Conservation (phyloP, 1,140 invertebrate species). For the Mesaphorura yosii region DNA sequence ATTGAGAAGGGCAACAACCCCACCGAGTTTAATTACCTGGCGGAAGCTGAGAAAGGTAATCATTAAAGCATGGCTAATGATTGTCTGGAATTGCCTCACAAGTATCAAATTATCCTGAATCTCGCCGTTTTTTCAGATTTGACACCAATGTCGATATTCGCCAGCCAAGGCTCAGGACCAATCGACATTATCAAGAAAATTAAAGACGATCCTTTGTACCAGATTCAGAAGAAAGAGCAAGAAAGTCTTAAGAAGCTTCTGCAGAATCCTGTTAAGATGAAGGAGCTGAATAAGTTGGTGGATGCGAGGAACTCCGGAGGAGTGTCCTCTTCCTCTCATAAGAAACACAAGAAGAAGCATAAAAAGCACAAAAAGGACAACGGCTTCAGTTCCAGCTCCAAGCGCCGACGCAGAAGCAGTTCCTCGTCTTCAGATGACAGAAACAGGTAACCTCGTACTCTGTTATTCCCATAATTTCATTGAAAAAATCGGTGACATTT, state of each 20-base stretch:
- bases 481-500: no score
- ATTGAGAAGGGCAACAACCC: conserved; percentile 43
- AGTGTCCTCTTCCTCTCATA: conserved; percentile 1
- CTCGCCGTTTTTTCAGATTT: conserved; percentile 26
- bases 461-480: no score
- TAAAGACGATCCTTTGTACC: conserved; percentile 31
- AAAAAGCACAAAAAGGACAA: conserved; percentile 3
- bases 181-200: conserved; percentile 31
- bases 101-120: conserved; percentile 1
- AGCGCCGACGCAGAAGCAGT: background rate
- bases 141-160: conserved; percentile 30
- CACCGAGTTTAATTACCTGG: conserved; percentile 18
- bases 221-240: conserved; percentile 32
- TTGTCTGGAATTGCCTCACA: background rate
- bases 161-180: conserved; percentile 10
- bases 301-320: background rate
- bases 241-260: conserved; percentile 27
- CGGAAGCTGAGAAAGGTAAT: conserved; percentile 30
- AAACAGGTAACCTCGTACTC: no score
- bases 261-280: conserved; percentile 30
- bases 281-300: conserved; percentile 23
- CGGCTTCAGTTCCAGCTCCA: background rate
- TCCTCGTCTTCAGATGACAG: no score
- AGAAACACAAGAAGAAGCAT: conserved; percentile 20
- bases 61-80: background rate